Conservation (phyloP, 2,888 invertebrate genomes). For the Melolontha melolontha region DNA sequence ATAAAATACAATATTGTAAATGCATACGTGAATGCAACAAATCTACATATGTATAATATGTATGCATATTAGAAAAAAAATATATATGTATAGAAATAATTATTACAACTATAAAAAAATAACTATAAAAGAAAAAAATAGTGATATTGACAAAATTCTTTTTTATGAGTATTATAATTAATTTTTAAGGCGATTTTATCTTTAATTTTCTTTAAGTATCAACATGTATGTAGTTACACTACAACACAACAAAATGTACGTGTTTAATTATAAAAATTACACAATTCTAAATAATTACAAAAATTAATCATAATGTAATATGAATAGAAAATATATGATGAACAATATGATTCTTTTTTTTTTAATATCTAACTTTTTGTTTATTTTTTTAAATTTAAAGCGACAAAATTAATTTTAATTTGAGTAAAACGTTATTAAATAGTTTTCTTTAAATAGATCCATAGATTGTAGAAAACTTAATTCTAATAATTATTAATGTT, state of each 20-base stretch:
- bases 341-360: conserved; percentile 1
- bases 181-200: conserved; percentile 12
- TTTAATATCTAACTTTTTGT: background rate
- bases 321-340: background rate
- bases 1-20: conserved; percentile 76
- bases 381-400: conserved; percentile 4
- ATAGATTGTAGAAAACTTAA: conserved; percentile 19
- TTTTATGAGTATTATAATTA: conserved; percentile 18
- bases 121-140: background rate
- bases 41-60: conserved; percentile 3
- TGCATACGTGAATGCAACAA: conserved; percentile 63
- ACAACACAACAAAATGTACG: no score
- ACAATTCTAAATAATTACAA: background rate
- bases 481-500: conserved; percentile 15
- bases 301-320: background rate
- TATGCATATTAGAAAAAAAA: conserved; percentile 9
- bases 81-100: conserved; percentile 2
- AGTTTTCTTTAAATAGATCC: background rate
- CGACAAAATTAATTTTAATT: background rate
- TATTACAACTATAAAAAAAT: conserved; percentile 1
- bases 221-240: no score
- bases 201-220: no score
- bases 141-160: background rate
- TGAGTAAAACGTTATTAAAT: background rate
- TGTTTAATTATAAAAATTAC: no score